Evolutionary conservation across 2,888 invertebrate genomes (phyloP).

Genomic region (Meloe dianella): DNA sequence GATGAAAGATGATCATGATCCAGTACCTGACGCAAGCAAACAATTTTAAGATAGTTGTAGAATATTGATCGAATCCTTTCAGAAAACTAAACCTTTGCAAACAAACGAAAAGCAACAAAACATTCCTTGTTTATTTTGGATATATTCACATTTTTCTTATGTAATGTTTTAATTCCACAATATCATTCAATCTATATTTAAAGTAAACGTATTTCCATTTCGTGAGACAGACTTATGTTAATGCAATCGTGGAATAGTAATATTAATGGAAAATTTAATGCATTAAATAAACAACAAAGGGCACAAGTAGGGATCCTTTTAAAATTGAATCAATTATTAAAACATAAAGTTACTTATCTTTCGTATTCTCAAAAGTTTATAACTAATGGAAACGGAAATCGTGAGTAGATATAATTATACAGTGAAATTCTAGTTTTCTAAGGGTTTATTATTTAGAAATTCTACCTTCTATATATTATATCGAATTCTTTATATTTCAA

Average conservation of each 20-base stretch:
- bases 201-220: not conserved
- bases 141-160: not conserved
- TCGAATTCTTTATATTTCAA: conserved; percentile 19
- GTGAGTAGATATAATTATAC: too few species aligned
- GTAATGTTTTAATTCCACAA: not conserved
- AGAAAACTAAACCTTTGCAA: conserved; percentile 30
- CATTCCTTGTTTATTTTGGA: not conserved
- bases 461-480: not conserved
- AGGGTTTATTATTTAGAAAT: too few species aligned
- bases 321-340: conserved; percentile 2
- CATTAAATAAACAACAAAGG: too few species aligned
- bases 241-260: not conserved
- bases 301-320: not conserved
- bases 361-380: not conserved
- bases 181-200: not conserved
- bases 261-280: too few species aligned
- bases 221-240: not conserved
- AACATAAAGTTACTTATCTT: not conserved
- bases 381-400: too few species aligned
- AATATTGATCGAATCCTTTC: conserved; percentile 33
- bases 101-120: conserved; percentile 27
- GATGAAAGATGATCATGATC: conserved; percentile 37
- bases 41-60: conserved; percentile 29
- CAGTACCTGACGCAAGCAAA: conserved; percentile 39
- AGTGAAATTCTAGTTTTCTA: too few species aligned